A percentile compares a stretch with the other conserved stretches of the same genome.
These are phyloP conservation scores for Tadarida brasiliensis DNA, from an alignment of 2,797 vertebrate genomes.

Conservation along the genomic window DNA sequence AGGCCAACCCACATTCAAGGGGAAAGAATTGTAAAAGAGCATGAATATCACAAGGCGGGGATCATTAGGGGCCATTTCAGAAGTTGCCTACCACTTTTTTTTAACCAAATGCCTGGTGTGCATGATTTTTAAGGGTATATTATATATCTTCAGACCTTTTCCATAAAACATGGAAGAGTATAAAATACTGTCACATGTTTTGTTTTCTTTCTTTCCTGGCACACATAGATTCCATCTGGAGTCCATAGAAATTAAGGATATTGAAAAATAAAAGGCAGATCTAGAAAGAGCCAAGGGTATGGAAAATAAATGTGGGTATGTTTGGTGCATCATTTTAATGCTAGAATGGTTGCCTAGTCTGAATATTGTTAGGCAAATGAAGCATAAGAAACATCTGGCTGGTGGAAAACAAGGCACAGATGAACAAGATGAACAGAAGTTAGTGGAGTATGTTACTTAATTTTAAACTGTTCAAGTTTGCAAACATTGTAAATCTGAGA, in stretches of 20 bases:
- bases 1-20: background rate
- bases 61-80: background rate
- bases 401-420: slow-evolving; percentile 70
- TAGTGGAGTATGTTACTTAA: background rate
- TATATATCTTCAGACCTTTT: slow-evolving; percentile 49
- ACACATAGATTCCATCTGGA: slow-evolving; percentile 72
- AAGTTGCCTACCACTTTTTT: background rate
- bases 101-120: background rate
- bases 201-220: slow-evolving; percentile 66
- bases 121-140: background rate
- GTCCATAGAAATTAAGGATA: slow-evolving; percentile 73
- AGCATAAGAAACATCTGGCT: slow-evolving; percentile 76
- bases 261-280: slow-evolving; percentile 68
- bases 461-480: slow-evolving; percentile 54
- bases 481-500: slow-evolving; percentile 38
- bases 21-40: background rate
- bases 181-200: slow-evolving; percentile 59
- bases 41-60: background rate
- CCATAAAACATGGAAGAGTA: background rate
- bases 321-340: slow-evolving; percentile 69
- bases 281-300: slow-evolving; percentile 71
- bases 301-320: slow-evolving; percentile 71
- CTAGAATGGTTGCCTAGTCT: slow-evolving; percentile 67
- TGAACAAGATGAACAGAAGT: slow-evolving; percentile 68
- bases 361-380: slow-evolving; percentile 77